Evolutionary conservation across 2,113 vertebrate genomes (phyloP).

Genomic region (Falco punctatus): DNA sequence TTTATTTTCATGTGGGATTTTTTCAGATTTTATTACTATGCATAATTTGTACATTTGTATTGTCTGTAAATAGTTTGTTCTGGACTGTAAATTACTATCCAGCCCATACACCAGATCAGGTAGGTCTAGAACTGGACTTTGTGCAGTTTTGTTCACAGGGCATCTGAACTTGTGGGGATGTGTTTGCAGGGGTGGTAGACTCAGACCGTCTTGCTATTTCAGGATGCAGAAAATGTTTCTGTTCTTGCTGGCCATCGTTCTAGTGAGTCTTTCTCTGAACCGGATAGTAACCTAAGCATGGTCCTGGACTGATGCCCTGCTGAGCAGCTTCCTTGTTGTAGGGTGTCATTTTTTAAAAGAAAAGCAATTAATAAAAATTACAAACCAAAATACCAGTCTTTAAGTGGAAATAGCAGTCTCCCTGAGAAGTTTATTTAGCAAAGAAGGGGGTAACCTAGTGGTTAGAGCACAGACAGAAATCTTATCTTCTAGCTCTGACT

Average conservation of each 20-base stretch:
- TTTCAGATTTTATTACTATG: background rate
- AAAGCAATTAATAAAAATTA: background rate
- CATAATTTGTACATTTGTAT: background rate
- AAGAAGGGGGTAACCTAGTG: conserved; percentile 25
- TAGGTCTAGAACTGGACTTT: background rate
- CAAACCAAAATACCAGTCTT: background rate
- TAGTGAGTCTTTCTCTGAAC: background rate
- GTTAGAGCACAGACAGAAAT: conserved; percentile 27
- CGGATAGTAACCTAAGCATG: background rate
- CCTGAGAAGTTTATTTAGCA: background rate
- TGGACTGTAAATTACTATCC: background rate
- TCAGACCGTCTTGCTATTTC: background rate
- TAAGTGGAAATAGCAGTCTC: background rate
- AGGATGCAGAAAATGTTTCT: background rate
- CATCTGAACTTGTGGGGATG: background rate
- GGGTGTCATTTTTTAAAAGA: background rate
- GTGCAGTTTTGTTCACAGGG: background rate
- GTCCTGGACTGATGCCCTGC: background rate
- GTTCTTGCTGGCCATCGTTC: background rate
- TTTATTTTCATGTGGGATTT: background rate
- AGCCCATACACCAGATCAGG: background rate
- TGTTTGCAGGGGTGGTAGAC: background rate
- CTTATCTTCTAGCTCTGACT: background rate
- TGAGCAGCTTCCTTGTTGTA: background rate
- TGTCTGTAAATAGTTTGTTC: background rate